Evolutionary conservation across 2,888 invertebrate genomes (phyloP).

Genomic region (Drosophila phalerata): DNA sequence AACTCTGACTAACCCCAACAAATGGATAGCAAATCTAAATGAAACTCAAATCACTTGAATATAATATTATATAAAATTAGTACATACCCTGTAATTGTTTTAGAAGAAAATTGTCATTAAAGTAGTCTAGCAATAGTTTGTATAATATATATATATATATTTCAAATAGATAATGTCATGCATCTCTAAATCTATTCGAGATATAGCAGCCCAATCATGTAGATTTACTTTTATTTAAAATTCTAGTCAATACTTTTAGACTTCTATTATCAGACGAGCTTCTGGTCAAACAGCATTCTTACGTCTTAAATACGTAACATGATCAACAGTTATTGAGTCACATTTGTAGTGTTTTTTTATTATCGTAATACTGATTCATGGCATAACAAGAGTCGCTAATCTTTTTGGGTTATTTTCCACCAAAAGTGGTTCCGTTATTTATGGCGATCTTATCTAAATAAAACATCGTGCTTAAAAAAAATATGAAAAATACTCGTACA

Average conservation of each 20-base stretch:
- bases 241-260: background rate
- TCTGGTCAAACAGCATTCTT: background rate
- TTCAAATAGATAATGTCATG: too few species aligned
- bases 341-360: background rate
- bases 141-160: too few species aligned
- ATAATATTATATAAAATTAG: background rate
- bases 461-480: background rate
- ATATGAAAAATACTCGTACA: background rate
- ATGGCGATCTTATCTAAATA: slow-evolving; percentile 36
- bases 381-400: slow-evolving; percentile 11
- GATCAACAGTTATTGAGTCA: background rate
- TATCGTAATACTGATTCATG: slow-evolving; percentile 2
- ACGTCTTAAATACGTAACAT: slow-evolving; percentile 1
- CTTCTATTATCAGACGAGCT: background rate
- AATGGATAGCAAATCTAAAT: slow-evolving; percentile 1
- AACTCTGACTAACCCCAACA: slow-evolving; percentile 1
- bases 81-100: background rate
- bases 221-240: background rate
- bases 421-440: background rate
- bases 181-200: too few species aligned
- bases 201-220: background rate
- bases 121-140: background rate
- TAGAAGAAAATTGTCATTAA: background rate
- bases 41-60: slow-evolving; percentile 5
- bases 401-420: slow-evolving; percentile 32